Percentiles rank a stretch among this genome's conserved stretches.
Evolutionary conservation across 2,797 vertebrate species (phyloP).

Genomic region (Cossypha polioptera): DNA sequence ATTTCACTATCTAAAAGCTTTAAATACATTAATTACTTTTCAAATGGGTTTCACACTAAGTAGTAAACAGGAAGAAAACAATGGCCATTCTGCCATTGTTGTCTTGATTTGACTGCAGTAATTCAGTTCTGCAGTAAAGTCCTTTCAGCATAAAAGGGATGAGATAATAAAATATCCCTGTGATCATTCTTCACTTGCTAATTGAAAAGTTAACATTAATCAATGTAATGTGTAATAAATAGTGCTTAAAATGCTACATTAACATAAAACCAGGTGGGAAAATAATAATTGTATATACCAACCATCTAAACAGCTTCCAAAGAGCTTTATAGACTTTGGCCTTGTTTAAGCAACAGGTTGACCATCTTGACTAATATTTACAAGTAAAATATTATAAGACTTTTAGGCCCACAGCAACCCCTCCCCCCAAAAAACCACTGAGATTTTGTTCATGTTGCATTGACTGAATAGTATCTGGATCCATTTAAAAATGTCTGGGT

Average conservation of each 20-base stretch:
- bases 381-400: not conserved
- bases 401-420: not conserved
- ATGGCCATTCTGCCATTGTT: not conserved
- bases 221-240: no score
- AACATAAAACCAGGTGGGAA: accelerated
- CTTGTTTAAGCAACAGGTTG: not conserved
- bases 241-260: not conserved
- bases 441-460: not conserved
- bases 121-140: not conserved
- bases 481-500: not conserved
- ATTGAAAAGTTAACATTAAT: not conserved
- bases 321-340: not conserved
- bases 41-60: not conserved
- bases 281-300: accelerated
- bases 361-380: not conserved
- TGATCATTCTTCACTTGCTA: not conserved
- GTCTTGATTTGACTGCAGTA: not conserved
- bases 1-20: not conserved
- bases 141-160: not conserved
- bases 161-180: not conserved
- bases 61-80: not conserved
- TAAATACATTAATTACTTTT: not conserved
- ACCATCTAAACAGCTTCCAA: not conserved
- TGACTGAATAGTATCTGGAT: not conserved
- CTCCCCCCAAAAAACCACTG: accelerated